Conservation (phyloP, 1,140 invertebrate species). For the Saxidomus purpurata region DNA sequence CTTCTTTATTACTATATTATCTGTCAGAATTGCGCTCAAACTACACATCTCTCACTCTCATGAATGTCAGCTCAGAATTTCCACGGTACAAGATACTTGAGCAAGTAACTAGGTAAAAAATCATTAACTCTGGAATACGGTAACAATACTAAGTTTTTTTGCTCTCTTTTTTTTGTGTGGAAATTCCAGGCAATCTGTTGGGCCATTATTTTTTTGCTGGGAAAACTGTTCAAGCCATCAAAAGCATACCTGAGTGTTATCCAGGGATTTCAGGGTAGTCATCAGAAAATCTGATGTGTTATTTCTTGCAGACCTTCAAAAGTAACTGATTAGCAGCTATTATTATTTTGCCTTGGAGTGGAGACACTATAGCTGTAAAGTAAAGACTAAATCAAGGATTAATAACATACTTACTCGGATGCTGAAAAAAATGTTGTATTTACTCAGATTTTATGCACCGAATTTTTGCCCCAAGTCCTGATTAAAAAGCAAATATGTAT, state of each 20-base stretch:
- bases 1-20: neutral
- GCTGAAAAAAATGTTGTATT: too few species aligned
- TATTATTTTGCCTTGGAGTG: too few species aligned
- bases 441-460: too few species aligned
- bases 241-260: neutral
- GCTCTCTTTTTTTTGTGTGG: neutral
- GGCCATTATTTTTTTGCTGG: neutral
- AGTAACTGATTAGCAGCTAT: too few species aligned
- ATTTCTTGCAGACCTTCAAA: too few species aligned
- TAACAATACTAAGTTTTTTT: neutral
- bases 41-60: neutral
- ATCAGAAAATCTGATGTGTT: neutral
- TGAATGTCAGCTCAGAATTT: neutral
- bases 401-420: too few species aligned
- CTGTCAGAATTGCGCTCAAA: neutral
- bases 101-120: neutral
- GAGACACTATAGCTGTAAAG: too few species aligned
- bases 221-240: neutral
- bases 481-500: too few species aligned
- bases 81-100: neutral
- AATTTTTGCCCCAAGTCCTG: too few species aligned
- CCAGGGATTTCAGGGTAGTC: neutral
- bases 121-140: neutral
- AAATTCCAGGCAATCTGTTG: conserved; percentile 22
- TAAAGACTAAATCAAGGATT: too few species aligned